phyloP scores from a whole-genome alignment of 2,888 invertebrate species.

The Anthrax anthrax region DNA sequence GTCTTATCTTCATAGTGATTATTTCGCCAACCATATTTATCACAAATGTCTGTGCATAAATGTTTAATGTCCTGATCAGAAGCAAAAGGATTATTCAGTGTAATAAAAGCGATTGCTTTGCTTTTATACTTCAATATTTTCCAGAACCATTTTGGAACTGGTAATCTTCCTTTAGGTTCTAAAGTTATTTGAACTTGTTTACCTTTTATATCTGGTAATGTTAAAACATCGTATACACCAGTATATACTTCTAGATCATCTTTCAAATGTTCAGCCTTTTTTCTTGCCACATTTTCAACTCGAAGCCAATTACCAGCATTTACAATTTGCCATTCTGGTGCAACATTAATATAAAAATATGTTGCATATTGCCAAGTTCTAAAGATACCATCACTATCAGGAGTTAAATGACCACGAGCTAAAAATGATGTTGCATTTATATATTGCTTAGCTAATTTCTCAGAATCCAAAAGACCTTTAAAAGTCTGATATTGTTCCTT shows the following conservation, averaged over 20 bases:
- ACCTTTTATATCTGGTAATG: slow-evolving; percentile 20
- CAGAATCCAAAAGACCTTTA: slow-evolving; percentile 9
- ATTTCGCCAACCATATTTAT: slow-evolving; percentile 20
- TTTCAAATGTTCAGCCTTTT: slow-evolving; percentile 22
- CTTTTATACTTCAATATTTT: slow-evolving; percentile 32
- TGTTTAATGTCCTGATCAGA: slow-evolving; percentile 14
- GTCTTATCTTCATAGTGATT: neutral
- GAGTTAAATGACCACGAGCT: slow-evolving; percentile 36
- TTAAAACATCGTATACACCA: slow-evolving; percentile 30
- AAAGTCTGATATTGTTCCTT: slow-evolving; percentile 22
- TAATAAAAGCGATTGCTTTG: slow-evolving; percentile 34
- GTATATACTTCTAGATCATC: slow-evolving; percentile 30
- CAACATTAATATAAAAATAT: slow-evolving; percentile 36
- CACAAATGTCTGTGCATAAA: slow-evolving; percentile 31
- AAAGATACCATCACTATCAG: slow-evolving; percentile 36
- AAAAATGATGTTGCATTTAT: slow-evolving; percentile 25
- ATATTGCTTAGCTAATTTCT: slow-evolving; percentile 20
- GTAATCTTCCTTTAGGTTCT: slow-evolving; percentile 22
- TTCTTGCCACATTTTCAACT: slow-evolving; percentile 31
- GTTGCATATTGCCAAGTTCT: slow-evolving; percentile 33
- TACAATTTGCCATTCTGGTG: slow-evolving; percentile 36
- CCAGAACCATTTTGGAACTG: slow-evolving; percentile 35
- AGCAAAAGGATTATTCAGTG: slow-evolving; percentile 36
- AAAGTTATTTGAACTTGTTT: slow-evolving; percentile 25
- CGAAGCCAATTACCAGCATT: slow-evolving; percentile 37